A percentile compares a stretch with the other conserved stretches of the same genome.
These are phyloP conservation scores for Aphidius colemani DNA, from an alignment of 2,888 invertebrate genomes.

Conservation along the genomic window DNA sequence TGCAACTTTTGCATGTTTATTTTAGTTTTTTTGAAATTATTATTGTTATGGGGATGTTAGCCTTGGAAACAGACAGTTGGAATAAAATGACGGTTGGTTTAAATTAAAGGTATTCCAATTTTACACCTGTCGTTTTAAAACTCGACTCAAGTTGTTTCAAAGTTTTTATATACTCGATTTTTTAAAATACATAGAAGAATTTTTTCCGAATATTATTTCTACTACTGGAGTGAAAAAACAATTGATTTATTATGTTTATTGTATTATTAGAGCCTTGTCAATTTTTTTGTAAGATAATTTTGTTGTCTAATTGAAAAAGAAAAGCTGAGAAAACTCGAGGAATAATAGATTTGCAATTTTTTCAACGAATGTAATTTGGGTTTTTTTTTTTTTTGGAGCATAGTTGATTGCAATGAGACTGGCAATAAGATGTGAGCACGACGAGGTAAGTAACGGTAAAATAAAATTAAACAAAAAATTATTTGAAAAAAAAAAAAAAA, in stretches of 20 bases:
- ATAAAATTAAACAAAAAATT: no score
- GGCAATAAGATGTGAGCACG: no score
- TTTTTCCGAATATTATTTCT: not conserved
- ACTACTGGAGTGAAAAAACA: not conserved
- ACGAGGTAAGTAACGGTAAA: no score
- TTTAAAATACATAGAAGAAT: not conserved
- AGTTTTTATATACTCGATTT: not conserved
- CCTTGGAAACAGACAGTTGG: constrained; percentile 1
- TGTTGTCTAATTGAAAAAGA: no score
- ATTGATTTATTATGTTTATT: not conserved
- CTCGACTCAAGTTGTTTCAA: not conserved
- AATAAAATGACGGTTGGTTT: constrained; percentile 12
- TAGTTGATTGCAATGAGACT: not conserved
- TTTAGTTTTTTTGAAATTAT: not conserved
- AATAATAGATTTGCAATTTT: not conserved
- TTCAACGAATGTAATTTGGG: not conserved
- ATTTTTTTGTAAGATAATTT: no score
- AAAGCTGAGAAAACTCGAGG: no score
- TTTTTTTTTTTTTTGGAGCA: not conserved
- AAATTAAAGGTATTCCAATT: not conserved
- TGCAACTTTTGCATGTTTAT: not conserved
- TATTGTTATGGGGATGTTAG: not conserved
- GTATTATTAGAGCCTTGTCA: not conserved
- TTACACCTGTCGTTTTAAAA: constrained; percentile 12
- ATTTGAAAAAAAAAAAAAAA: constrained; percentile 14